A percentile compares a stretch with the other conserved stretches of the same genome.
phyloP scores from a whole-genome alignment of 1,140 invertebrate genomes.

The Octopus sinensis region DNA sequence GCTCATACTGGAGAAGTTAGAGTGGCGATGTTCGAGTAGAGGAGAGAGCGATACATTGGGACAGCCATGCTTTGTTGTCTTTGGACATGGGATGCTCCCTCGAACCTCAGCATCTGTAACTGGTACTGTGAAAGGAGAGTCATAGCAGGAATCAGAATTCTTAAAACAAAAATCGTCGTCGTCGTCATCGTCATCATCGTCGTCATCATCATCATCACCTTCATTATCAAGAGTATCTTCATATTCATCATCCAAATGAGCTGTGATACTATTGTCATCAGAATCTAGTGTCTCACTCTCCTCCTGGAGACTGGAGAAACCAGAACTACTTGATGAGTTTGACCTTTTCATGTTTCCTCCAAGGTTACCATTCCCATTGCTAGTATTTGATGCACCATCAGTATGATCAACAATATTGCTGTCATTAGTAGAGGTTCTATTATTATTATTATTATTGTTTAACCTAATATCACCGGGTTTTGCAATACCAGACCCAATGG shows the following conservation, averaged over 20 bases:
- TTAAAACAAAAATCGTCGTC: constrained; percentile 12
- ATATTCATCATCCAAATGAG: not conserved
- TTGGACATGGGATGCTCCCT: constrained; percentile 18
- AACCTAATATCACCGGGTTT: too few relatives aligned
- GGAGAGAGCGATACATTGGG: constrained; percentile 54
- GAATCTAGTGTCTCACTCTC: not conserved
- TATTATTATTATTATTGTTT: too few relatives aligned
- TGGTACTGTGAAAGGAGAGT: constrained; percentile 9
- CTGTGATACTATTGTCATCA: constrained; percentile 1
- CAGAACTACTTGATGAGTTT: constrained; percentile 7
- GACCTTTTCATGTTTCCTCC: not conserved
- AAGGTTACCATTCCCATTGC: too few relatives aligned
- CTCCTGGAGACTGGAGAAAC: constrained; percentile 9
- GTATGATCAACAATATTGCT: too few relatives aligned
- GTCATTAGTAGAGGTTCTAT: too few relatives aligned
- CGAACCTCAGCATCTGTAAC: constrained; percentile 17
- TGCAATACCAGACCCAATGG: too few relatives aligned
- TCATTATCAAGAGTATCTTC: constrained; percentile 3
- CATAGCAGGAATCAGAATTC: constrained; percentile 13
- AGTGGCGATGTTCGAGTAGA: constrained; percentile 43
- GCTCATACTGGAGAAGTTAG: constrained; percentile 44
- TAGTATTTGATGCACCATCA: too few relatives aligned
- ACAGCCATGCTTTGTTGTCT: constrained; percentile 32
- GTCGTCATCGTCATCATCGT: constrained; percentile 17
- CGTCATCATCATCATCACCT: constrained; percentile 13